Percentiles rank a stretch among this genome's conserved stretches.
phyloP scores from a whole-genome alignment of 2,113 vertebrate species.

The Xerus inauris region DNA sequence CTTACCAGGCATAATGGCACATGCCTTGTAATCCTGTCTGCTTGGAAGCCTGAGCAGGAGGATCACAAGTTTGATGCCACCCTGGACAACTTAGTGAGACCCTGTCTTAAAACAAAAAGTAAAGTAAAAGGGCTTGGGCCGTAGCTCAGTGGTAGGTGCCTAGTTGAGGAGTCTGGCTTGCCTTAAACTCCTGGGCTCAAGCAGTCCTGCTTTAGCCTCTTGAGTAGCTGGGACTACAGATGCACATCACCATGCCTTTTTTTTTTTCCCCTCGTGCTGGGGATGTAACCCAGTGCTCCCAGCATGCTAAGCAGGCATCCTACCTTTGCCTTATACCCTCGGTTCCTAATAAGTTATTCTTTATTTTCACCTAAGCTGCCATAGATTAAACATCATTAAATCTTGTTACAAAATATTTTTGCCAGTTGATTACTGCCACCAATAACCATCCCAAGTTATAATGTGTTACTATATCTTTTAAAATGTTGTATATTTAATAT shows the following conservation, averaged over 20 bases:
- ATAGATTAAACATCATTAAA: not conserved
- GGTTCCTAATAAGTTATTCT: not conserved
- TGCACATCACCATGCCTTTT: no score
- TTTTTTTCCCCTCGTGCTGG: no score
- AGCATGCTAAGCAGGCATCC: not conserved
- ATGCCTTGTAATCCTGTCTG: no score
- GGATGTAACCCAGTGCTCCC: not conserved
- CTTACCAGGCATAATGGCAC: no score
- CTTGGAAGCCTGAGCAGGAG: no score
- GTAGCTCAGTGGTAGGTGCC: no score
- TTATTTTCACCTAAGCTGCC: not conserved
- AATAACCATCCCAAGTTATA: not conserved
- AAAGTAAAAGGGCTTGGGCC: no score
- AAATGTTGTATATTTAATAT: constrained; percentile 29
- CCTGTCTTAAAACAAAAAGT: no score
- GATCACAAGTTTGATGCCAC: no score
- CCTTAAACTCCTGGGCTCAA: not conserved
- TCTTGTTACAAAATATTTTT: constrained; percentile 15
- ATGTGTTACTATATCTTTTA: constrained; percentile 26
- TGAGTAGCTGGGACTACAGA: no score
- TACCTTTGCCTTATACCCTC: not conserved
- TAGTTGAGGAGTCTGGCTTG: not conserved
- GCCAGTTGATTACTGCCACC: not conserved
- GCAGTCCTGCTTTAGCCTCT: not conserved
- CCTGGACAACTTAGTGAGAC: no score